Conservation (phyloP, 2,113 vertebrate species). For the Alligator mississippiensis region DNA sequence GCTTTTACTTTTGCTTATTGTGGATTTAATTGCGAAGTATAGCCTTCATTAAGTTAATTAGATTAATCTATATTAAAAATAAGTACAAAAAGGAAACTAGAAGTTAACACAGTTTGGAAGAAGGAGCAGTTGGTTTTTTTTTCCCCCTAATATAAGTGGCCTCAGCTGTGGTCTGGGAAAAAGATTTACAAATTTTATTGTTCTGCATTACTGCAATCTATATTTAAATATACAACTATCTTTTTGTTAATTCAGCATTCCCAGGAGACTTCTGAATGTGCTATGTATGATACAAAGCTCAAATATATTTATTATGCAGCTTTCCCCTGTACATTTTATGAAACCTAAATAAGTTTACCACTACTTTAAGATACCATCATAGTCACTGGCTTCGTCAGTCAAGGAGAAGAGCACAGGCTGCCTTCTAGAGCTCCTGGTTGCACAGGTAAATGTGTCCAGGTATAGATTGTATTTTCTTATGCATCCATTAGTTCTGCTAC, state of each 20-base stretch:
- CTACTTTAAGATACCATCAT: neutral
- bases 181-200: neutral
- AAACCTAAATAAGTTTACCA: neutral
- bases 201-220: neutral
- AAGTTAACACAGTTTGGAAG: neutral
- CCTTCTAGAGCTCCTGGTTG: neutral
- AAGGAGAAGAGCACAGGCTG: accelerated
- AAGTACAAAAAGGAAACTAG: neutral
- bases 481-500: neutral
- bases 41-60: neutral
- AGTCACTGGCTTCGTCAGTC: neutral
- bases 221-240: too few species aligned
- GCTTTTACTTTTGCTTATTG: neutral
- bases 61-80: neutral
- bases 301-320: neutral
- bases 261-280: neutral
- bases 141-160: neutral
- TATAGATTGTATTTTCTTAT: neutral
- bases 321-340: neutral
- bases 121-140: neutral
- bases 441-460: accelerated
- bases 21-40: neutral
- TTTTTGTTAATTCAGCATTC: neutral
- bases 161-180: neutral
- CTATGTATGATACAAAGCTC: neutral